phyloP scores from a whole-genome alignment of 1,140 invertebrate species.

The Camponotus floridanus region DNA sequence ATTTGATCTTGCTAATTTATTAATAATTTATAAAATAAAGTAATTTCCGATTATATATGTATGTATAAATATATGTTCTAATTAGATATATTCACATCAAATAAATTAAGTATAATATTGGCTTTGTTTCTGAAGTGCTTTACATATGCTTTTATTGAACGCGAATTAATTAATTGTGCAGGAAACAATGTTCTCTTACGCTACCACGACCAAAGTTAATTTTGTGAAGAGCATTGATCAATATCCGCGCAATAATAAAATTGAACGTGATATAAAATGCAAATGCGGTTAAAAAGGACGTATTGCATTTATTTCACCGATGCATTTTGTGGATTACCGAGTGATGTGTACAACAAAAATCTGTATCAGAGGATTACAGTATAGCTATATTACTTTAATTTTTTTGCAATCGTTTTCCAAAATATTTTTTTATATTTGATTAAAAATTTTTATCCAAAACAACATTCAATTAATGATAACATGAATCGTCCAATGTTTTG shows the following conservation, averaged over 20 bases:
- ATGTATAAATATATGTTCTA: too few relatives aligned
- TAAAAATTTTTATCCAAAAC: constrained; percentile 10
- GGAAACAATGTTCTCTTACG: constrained; percentile 12
- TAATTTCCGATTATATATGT: background rate
- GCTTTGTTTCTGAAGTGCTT: background rate
- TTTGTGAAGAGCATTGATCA: constrained; percentile 45
- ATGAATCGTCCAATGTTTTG: background rate
- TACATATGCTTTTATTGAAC: background rate
- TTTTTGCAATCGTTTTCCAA: background rate
- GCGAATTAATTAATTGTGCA: constrained; percentile 55
- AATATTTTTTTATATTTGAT: background rate
- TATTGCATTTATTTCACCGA: background rate
- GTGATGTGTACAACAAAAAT: constrained; percentile 7
- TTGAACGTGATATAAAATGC: constrained; percentile 45
- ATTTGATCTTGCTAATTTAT: background rate
- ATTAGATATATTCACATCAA: too few relatives aligned
- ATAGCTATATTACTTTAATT: background rate
- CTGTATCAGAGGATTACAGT: background rate
- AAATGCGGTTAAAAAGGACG: constrained; percentile 40
- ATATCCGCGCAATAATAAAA: constrained; percentile 53
- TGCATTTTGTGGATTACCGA: constrained; percentile 28
- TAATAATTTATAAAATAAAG: background rate
- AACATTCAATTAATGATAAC: background rate
- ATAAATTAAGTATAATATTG: too few relatives aligned
- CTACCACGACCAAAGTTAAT: constrained; percentile 19